These are phyloP conservation scores for Eupeodes luniger DNA, from an alignment of 2,888 invertebrate species.

Conservation along the genomic window DNA sequence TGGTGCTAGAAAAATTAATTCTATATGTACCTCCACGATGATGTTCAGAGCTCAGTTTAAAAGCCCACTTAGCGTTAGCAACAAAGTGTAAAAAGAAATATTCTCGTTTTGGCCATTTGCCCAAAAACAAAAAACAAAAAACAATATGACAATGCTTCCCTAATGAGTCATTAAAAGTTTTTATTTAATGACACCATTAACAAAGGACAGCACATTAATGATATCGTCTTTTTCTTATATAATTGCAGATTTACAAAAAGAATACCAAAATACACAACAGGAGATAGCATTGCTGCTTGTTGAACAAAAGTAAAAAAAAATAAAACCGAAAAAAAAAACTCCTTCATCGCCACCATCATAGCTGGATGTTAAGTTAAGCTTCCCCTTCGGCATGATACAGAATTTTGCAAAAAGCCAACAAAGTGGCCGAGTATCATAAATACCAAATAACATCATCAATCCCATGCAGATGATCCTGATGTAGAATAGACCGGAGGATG, in stretches of 20 bases:
- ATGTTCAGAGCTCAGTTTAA: background rate
- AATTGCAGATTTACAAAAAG: conserved; percentile 71
- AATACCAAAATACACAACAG: conserved; percentile 45
- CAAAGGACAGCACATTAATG: conserved; percentile 62
- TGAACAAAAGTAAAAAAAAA: background rate
- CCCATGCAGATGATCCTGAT: conserved; percentile 54
- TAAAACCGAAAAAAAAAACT: background rate
- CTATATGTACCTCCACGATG: background rate
- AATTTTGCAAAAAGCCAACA: conserved; percentile 21
- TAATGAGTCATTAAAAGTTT: conserved; percentile 67
- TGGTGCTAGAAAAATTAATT: conserved; percentile 17
- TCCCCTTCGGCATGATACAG: conserved; percentile 24
- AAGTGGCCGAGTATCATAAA: conserved; percentile 51
- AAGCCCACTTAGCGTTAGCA: conserved; percentile 26
- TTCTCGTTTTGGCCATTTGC: conserved; percentile 25
- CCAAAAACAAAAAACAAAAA: conserved; percentile 11
- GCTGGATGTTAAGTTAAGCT: background rate
- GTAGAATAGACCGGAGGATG: conserved; percentile 23
- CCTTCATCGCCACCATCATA: background rate
- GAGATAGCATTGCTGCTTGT: conserved; percentile 30
- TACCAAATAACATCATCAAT: conserved; percentile 58
- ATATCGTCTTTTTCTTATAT: conserved; percentile 57
- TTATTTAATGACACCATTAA: conserved; percentile 65
- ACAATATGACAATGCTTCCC: conserved; percentile 55
- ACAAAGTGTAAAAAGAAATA: conserved; percentile 41